Evolutionary conservation across 2,113 vertebrate genomes (phyloP).

Genomic region (Bubalus kerabau): DNA sequence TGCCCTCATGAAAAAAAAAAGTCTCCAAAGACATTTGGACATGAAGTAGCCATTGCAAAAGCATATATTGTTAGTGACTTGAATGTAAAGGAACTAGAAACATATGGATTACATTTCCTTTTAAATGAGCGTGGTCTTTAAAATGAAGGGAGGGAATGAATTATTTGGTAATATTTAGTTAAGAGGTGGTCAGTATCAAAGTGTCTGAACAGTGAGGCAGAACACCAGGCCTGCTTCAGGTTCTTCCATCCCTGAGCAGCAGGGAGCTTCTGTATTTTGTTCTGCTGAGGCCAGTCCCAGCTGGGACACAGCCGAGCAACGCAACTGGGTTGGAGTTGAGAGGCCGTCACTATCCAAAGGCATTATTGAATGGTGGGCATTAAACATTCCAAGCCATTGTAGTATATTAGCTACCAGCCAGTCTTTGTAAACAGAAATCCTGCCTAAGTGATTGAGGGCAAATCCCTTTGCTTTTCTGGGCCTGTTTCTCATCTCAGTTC

Average conservation of each 20-base stretch:
- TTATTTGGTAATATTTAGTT: background rate
- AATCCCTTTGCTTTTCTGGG: background rate
- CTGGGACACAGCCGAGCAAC: fast-evolving
- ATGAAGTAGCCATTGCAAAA: conserved; percentile 39
- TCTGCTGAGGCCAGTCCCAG: background rate
- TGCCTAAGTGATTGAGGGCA: background rate
- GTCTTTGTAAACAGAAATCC: background rate
- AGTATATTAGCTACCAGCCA: background rate
- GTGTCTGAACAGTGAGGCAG: background rate
- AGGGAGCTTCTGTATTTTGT: background rate
- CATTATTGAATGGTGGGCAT: background rate
- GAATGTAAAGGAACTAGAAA: conserved; percentile 5
- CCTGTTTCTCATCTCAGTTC: background rate
- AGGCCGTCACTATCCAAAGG: background rate
- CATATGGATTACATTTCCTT: conserved; percentile 47
- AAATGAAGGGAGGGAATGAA: background rate
- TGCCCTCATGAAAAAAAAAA: background rate
- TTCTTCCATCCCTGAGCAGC: background rate
- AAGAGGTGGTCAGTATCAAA: background rate
- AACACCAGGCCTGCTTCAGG: background rate
- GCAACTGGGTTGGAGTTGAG: background rate
- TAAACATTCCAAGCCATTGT: background rate
- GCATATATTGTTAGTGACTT: conserved; percentile 1
- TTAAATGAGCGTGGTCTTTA: background rate
- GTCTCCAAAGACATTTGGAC: conserved; percentile 9